Percentiles rank a stretch among this genome's conserved stretches.
Evolutionary conservation across 2,888 invertebrate species (phyloP).

Genomic region (Latrodectus hesperus): DNA sequence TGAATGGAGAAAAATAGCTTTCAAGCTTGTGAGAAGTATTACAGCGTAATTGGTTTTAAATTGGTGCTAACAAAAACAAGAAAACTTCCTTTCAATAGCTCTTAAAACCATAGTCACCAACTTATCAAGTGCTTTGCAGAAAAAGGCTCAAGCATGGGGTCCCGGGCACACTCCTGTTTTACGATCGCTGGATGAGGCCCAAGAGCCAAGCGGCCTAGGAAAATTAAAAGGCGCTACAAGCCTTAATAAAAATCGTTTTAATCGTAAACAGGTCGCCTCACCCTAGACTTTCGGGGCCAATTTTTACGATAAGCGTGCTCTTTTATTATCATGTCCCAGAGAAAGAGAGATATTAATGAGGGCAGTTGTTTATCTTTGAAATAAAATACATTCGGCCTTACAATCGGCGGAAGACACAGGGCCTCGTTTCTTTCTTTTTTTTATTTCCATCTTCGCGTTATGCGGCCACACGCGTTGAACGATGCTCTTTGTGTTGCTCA

Average conservation of each 20-base stretch:
- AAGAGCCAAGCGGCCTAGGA: constrained; percentile 4
- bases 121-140: too few relatives aligned
- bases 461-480: neutral
- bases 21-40: too few relatives aligned
- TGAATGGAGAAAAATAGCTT: too few relatives aligned
- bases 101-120: too few relatives aligned
- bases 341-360: constrained; percentile 44
- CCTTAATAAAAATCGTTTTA: constrained; percentile 26
- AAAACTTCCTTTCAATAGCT: too few relatives aligned
- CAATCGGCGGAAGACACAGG: neutral
- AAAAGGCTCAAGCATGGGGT: constrained; percentile 8
- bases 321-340: constrained; percentile 35
- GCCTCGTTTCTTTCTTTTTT: neutral
- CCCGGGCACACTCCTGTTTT: constrained; percentile 23
- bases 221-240: constrained; percentile 25
- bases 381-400: neutral
- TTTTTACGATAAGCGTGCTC: constrained; percentile 33
- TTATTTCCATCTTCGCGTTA: neutral
- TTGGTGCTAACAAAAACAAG: too few relatives aligned
- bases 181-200: constrained; percentile 36
- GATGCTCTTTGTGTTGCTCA: neutral
- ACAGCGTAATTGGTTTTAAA: too few relatives aligned
- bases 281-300: constrained; percentile 18
- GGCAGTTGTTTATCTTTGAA: constrained; percentile 35
- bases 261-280: constrained; percentile 25